A percentile compares a stretch with the other conserved stretches of the same genome.
These are phyloP conservation scores for Heteronetta atricapilla DNA, from an alignment of 2,113 vertebrate genomes.

Conservation along the genomic window DNA sequence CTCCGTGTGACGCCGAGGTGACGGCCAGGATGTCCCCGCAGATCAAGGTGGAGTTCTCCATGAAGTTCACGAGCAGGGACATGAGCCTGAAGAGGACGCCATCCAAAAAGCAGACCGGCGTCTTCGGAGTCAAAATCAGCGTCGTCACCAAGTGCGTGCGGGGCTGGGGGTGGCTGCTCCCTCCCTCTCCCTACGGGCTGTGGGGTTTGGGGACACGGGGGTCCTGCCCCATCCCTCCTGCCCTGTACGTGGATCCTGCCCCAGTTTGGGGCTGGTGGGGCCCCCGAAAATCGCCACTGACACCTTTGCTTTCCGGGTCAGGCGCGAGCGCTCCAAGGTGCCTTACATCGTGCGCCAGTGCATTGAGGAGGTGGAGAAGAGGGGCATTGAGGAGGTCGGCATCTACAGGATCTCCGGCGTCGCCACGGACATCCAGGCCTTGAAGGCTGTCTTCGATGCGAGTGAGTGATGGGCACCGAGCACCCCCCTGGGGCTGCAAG, in stretches of 20 bases:
- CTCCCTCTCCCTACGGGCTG: background rate
- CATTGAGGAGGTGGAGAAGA: constrained; percentile 98
- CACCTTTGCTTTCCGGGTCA: background rate
- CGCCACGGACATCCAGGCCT: constrained; percentile 95
- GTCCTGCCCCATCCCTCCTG: background rate
- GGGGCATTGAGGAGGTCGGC: constrained; percentile 96
- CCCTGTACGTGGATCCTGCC: background rate
- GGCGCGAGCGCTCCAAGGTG: constrained; percentile 98
- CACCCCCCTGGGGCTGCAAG: background rate
- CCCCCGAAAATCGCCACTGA: background rate
- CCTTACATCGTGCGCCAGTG: constrained; percentile 99
- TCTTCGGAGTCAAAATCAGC: constrained; percentile 98
- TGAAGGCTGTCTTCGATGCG: constrained; percentile 93
- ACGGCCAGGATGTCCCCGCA: constrained; percentile 35
- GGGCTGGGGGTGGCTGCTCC: background rate
- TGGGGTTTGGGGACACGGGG: background rate
- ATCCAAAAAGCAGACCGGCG: constrained; percentile 96
- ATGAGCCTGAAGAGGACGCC: constrained; percentile 97
- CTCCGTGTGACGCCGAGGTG: accelerated
- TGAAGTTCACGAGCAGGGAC: constrained; percentile 98
- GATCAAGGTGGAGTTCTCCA: constrained; percentile 99
- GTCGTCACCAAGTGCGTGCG: constrained; percentile 92
- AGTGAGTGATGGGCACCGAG: constrained; percentile 78
- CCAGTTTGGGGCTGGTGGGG: background rate
- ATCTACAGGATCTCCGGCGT: constrained; percentile 99